Conservation (phyloP, 2,888 invertebrate genomes). For the Andrena marginata region DNA sequence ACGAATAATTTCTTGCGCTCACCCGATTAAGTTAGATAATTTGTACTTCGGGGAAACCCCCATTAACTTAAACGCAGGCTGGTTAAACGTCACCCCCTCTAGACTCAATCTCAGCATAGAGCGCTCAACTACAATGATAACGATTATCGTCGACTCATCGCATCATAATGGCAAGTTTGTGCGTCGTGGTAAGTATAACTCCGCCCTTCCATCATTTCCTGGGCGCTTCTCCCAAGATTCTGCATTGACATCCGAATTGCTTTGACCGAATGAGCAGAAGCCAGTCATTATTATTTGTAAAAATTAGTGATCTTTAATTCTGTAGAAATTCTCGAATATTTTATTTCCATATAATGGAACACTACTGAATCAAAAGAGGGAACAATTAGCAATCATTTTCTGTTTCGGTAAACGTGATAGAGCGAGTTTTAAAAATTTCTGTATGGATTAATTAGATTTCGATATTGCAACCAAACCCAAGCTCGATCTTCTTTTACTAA, state of each 20-base stretch:
- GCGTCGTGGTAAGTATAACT: slow-evolving; percentile 62
- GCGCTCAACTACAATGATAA: slow-evolving; percentile 71
- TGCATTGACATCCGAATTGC: slow-evolving; percentile 43
- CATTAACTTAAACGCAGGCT: slow-evolving; percentile 49
- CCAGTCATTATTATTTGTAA: not conserved
- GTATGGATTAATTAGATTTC: no score
- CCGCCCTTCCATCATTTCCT: slow-evolving; percentile 33
- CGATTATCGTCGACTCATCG: slow-evolving; percentile 75
- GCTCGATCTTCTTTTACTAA: no score
- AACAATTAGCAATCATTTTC: no score
- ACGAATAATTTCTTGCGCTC: slow-evolving; percentile 29
- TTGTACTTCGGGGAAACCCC: slow-evolving; percentile 52
- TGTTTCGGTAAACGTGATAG: no score
- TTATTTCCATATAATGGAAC: no score
- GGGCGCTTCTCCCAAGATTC: slow-evolving; percentile 37
- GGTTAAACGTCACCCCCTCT: slow-evolving; percentile 59
- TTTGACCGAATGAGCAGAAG: slow-evolving; percentile 36
- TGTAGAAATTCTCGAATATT: no score
- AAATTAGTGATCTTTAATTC: no score
- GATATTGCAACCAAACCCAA: no score
- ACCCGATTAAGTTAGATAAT: slow-evolving; percentile 61
- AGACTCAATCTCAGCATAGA: slow-evolving; percentile 64
- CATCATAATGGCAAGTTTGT: slow-evolving; percentile 67
- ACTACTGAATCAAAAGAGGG: no score
- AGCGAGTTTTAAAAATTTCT: not conserved